Percentiles rank a stretch among this genome's conserved stretches.
Conservation (phyloP, 2,888 invertebrate species). For the Prosapia bicincta region DNA sequence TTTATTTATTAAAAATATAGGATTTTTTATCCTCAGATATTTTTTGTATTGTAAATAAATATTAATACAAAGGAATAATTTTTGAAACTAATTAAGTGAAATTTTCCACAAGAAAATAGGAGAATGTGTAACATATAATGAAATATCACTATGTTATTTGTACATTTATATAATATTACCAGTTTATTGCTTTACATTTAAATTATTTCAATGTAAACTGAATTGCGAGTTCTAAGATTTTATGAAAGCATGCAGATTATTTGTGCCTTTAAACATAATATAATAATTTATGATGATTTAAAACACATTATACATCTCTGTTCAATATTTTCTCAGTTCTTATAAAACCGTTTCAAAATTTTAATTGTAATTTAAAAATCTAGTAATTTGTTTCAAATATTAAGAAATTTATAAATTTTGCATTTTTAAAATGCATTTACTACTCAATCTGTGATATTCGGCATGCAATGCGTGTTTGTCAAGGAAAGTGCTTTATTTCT, state of each 20-base stretch:
- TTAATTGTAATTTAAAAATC: too few species aligned
- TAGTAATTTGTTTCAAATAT: neutral
- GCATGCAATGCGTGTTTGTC: conserved; percentile 12
- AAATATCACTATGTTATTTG: neutral
- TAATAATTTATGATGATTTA: neutral
- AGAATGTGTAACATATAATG: neutral
- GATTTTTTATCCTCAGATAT: neutral
- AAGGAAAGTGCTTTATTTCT: neutral
- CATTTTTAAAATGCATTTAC: conserved; percentile 20
- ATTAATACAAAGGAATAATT: neutral
- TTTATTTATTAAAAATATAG: neutral
- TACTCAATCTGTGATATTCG: conserved; percentile 18
- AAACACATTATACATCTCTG: too few species aligned
- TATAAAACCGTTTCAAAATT: neutral
- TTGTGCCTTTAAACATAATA: neutral
- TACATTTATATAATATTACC: neutral
- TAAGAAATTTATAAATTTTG: neutral
- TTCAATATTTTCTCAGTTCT: too few species aligned
- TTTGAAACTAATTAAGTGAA: neutral
- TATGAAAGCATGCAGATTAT: neutral
- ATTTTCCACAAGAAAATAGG: neutral
- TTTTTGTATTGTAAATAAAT: neutral
- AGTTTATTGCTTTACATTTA: neutral
- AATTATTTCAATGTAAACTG: neutral
- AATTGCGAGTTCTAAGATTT: neutral